Evolutionary conservation across 1,140 invertebrate genomes (phyloP).

Genomic region (Diuraphis noxia): DNA sequence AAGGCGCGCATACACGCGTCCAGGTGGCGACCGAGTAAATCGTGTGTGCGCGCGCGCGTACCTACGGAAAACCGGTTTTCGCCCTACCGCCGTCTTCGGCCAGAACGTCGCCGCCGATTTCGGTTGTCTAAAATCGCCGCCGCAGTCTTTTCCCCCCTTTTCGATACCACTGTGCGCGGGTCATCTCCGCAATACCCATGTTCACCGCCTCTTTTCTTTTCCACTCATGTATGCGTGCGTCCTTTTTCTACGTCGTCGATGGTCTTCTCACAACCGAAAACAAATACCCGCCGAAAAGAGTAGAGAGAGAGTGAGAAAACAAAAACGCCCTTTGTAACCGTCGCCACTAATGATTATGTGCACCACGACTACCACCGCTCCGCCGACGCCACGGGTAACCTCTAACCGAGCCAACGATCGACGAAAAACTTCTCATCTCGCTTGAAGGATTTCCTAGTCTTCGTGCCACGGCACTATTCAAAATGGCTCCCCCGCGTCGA

Average conservation of each 20-base stretch:
- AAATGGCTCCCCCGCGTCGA: background rate
- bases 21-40: background rate
- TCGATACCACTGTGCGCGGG: background rate
- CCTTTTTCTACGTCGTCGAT: background rate
- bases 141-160: background rate
- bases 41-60: background rate
- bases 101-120: constrained; percentile 8
- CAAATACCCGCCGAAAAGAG: background rate
- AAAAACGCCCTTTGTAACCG: constrained; percentile 38
- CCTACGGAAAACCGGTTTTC: background rate
- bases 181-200: no score
- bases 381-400: background rate
- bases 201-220: background rate
- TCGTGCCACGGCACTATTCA: background rate
- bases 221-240: background rate
- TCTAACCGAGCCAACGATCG: background rate
- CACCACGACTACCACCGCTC: background rate
- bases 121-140: constrained; percentile 18
- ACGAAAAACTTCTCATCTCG: background rate
- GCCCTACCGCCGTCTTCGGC: background rate
- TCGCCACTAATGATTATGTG: background rate
- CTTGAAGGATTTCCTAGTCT: background rate
- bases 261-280: background rate
- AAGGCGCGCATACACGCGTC: background rate
- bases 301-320: background rate